Base-by-base conservation (phyloP, 2,888 invertebrate genomes). In the Sphaeridia pumilis region DNA sequence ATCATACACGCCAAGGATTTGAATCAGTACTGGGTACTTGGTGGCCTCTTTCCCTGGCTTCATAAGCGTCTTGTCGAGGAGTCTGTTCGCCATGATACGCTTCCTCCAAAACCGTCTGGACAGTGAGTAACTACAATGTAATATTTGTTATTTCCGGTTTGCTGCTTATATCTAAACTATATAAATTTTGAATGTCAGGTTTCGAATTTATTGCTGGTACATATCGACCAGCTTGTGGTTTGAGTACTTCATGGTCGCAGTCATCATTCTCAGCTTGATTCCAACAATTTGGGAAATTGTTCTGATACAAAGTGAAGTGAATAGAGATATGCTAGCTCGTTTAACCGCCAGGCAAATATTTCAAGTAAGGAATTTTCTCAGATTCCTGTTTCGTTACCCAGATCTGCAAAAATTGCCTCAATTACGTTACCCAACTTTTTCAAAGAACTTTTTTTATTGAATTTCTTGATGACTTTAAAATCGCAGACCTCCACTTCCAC, bases 11-110 rank as follows among this genome's bases (percentile, higher is more conserved):
- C 75, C 46, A 73, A 74, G 0, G 72, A 72, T 58, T 66, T 76
- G 1, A 73, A 72, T 1, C 67, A 68, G 4, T 61, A 74, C 54
- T 76, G 75, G 75, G 72, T 66, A 51, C 53, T 55, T 51, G 57
- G 74, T 71, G 69, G 71, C 0, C 67, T 73, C 56, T 72, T 74
- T 1, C 69, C 74, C 1, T 74, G 73, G 72, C 66, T 75, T 0
- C 70, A 75, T 0, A 71, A 67, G 2, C 74, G 73, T 36, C 63
- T 75, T 2, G 71, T 75, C 27, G 22, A 36, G n/a, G 53, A 46
- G 27, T 42, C 42, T 48, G 54, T 53, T 27, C 38, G 43, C 17
- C 49, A 55, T n/a, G 55, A 59, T 31, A 45, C 20, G 7, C 25
- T 50, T 14, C 58, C 62, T n/a, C 59, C 60, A 43, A 57, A 57